Evolutionary conservation across 2,888 invertebrate species (phyloP).

Genomic region (Hyles lineata): DNA sequence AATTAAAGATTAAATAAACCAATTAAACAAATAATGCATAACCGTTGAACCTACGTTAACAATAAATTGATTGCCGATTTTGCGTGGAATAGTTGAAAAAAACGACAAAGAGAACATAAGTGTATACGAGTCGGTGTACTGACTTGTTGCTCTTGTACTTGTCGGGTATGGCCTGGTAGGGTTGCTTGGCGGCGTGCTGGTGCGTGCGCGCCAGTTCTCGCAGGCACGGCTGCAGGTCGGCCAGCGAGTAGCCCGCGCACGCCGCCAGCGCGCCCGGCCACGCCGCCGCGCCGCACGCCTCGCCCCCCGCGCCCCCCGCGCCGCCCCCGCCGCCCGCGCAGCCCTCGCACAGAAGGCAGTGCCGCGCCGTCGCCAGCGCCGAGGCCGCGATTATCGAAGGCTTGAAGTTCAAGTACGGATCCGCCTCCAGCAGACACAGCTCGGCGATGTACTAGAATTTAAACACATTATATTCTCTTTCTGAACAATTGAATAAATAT

Average conservation of each 20-base stretch:
- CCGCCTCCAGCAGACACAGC: conserved; percentile 93
- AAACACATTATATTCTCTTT: neutral
- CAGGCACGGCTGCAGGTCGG: conserved; percentile 87
- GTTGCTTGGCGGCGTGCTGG: conserved; percentile 86
- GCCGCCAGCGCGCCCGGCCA: conserved; percentile 88
- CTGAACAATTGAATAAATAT: neutral
- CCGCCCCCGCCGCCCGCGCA: conserved; percentile 46
- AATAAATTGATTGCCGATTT: too few species aligned
- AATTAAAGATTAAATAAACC: too few species aligned
- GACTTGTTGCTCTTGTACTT: conserved; percentile 93
- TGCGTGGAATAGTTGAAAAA: too few species aligned
- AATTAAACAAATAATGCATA: too few species aligned
- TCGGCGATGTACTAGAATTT: conserved; percentile 90
- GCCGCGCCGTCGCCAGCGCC: conserved; percentile 92
- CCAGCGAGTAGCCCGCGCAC: conserved; percentile 87
- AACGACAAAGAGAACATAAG: too few species aligned
- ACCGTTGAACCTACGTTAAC: too few species aligned
- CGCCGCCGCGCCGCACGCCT: conserved; percentile 64
- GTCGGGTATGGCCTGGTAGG: conserved; percentile 94
- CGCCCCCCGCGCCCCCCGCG: conserved; percentile 9
- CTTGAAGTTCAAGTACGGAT: conserved; percentile 92
- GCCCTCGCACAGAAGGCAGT: conserved; percentile 83
- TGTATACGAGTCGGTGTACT: conserved; percentile 54
- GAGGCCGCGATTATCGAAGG: conserved; percentile 94
- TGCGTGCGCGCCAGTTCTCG: conserved; percentile 89